Percentiles rank a stretch among this genome's conserved stretches.
Conservation (phyloP, 2,797 vertebrate species). For the Silurus lanzhouensis region DNA sequence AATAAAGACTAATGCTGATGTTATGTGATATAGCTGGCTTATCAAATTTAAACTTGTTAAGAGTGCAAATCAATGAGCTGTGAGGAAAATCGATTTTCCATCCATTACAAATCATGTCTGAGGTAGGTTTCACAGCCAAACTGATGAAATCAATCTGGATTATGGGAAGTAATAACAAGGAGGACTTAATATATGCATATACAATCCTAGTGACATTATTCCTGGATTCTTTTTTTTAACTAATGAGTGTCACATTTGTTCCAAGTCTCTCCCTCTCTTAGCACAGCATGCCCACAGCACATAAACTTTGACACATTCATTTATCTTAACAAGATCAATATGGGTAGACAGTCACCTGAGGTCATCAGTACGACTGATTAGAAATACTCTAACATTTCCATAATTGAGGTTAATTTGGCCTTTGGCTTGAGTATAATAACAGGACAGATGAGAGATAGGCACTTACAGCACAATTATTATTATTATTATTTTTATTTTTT, state of each 20-base stretch:
- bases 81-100: not conserved
- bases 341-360: slow-evolving; percentile 15
- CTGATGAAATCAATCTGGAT: not conserved
- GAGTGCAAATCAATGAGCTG: not conserved
- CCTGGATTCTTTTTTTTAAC: not conserved
- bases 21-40: not conserved
- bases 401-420: slow-evolving; percentile 34
- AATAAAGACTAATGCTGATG: not conserved
- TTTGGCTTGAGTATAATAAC: slow-evolving; percentile 12
- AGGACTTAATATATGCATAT: not conserved
- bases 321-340: slow-evolving; percentile 23
- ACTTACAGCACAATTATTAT: not conserved
- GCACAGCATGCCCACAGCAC: not conserved
- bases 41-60: not conserved
- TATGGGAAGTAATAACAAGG: not conserved
- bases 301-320: not conserved
- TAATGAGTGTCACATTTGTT: not conserved
- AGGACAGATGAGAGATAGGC: slow-evolving; percentile 1
- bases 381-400: slow-evolving; percentile 22
- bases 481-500: not conserved
- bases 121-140: not conserved
- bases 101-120: not conserved
- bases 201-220: not conserved
- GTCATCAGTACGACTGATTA: slow-evolving; percentile 27
- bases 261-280: not conserved